Evolutionary conservation across 2,113 vertebrate species (phyloP).

Genomic region (Lampris megalopsis): DNA sequence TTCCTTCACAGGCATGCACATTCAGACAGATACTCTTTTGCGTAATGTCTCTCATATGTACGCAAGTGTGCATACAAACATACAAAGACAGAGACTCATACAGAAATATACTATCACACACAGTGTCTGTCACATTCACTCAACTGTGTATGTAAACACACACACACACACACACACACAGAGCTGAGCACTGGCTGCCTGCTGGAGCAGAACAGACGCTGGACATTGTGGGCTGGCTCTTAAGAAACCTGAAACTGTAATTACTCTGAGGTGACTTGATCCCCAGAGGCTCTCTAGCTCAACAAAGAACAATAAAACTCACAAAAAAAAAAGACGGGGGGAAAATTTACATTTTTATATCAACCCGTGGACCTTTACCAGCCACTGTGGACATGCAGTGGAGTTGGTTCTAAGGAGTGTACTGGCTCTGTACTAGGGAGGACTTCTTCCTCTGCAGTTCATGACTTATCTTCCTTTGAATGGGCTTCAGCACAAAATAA

Average conservation of each 20-base stretch:
- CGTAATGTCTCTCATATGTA: no score
- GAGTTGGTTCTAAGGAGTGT: background rate
- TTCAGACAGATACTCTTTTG: no score
- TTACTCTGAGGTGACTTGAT: slow-evolving; percentile 60
- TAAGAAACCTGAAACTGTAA: slow-evolving; percentile 52
- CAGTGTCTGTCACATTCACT: background rate
- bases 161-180: slow-evolving; percentile 13
- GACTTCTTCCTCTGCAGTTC: background rate
- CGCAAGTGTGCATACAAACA: no score
- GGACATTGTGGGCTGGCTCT: slow-evolving; percentile 33
- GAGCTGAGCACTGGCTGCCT: slow-evolving; percentile 17
- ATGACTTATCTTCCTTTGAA: background rate
- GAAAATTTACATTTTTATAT: slow-evolving; percentile 2
- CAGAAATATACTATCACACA: background rate
- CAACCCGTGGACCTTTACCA: background rate
- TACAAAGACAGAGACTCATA: background rate
- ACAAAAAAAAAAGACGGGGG: slow-evolving; percentile 11
- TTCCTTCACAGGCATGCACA: no score
- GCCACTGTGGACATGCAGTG: slow-evolving; percentile 5
- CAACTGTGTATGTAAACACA: background rate
- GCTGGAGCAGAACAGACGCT: slow-evolving; percentile 36
- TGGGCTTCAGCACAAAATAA: background rate
- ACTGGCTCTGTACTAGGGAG: background rate
- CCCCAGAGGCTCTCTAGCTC: slow-evolving; percentile 34
- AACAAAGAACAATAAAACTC: slow-evolving; percentile 55